phyloP scores from a whole-genome alignment of 2,888 invertebrate species.

The Argyresthia goedartella region DNA sequence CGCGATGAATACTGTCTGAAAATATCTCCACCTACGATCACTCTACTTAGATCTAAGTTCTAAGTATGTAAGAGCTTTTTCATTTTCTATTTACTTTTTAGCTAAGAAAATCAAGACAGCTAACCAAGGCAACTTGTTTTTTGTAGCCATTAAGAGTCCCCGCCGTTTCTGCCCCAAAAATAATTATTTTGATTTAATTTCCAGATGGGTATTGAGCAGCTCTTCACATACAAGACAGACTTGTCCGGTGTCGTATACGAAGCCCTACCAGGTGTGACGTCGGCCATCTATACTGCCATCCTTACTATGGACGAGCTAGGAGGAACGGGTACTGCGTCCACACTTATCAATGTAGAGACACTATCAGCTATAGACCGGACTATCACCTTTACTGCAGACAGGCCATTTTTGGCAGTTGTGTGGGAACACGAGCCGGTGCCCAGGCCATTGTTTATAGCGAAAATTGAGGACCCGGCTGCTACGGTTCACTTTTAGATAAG shows the following conservation, averaged over 20 bases:
- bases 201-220: slow-evolving; percentile 55
- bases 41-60: too few species aligned
- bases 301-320: slow-evolving; percentile 67
- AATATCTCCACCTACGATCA: too few species aligned
- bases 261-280: slow-evolving; percentile 39
- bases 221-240: slow-evolving; percentile 46
- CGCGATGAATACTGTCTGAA: too few species aligned
- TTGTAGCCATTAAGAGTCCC: too few species aligned
- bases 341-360: slow-evolving; percentile 53
- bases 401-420: slow-evolving; percentile 62
- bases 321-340: slow-evolving; percentile 56
- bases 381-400: slow-evolving; percentile 41
- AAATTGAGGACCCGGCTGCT: slow-evolving; percentile 47
- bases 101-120: too few species aligned
- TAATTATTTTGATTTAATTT: slow-evolving; percentile 16
- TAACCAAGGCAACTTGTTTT: too few species aligned
- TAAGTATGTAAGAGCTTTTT: too few species aligned
- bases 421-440: slow-evolving; percentile 47
- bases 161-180: too few species aligned
- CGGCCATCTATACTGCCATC: slow-evolving; percentile 59
- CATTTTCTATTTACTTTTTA: too few species aligned
- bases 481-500: not conserved
- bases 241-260: slow-evolving; percentile 36
- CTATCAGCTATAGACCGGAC: slow-evolving; percentile 50
- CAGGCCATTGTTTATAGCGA: slow-evolving; percentile 61